A percentile compares a stretch with the other conserved stretches of the same genome.
These are phyloP conservation scores for Pongo pygmaeus DNA, from an alignment of 2,113 vertebrate species.

Conservation along the genomic window DNA sequence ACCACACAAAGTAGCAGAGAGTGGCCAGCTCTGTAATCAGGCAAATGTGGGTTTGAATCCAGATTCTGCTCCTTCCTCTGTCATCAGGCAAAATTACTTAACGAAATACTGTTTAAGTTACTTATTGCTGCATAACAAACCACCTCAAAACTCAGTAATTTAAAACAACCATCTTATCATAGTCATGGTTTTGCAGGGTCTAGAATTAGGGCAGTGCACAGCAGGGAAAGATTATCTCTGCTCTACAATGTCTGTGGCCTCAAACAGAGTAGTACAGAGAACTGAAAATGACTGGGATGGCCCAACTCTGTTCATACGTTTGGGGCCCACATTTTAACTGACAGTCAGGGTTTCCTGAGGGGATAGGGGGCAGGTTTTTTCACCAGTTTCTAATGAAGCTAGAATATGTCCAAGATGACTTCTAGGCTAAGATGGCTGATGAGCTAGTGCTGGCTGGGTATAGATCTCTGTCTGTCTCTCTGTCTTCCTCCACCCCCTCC, in stretches of 20 bases:
- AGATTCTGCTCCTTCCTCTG: conserved; percentile 22
- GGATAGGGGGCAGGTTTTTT: background rate
- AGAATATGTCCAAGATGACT: background rate
- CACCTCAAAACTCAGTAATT: conserved; percentile 56
- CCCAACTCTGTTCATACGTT: background rate
- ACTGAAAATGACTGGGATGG: background rate
- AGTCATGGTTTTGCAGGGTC: conserved; percentile 19
- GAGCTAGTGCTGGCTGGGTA: background rate
- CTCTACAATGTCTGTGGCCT: background rate
- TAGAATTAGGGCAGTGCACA: background rate
- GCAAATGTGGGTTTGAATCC: background rate
- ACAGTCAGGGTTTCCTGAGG: background rate
- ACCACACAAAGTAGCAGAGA: conserved; percentile 7
- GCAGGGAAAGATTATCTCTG: conserved; percentile 1
- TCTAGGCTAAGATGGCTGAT: background rate
- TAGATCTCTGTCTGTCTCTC: background rate
- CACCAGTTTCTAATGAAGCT: background rate
- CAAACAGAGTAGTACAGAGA: background rate
- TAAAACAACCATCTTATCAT: conserved; percentile 24
- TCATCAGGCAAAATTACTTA: conserved; percentile 33
- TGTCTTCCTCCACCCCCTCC: background rate
- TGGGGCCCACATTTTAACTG: background rate
- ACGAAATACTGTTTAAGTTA: conserved; percentile 15
- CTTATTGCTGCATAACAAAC: conserved; percentile 44
- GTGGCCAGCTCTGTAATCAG: conserved; percentile 10